A percentile compares a stretch with the other conserved stretches of the same genome.
Conservation (phyloP, 2,113 vertebrate genomes). For the Microtus oregoni region DNA sequence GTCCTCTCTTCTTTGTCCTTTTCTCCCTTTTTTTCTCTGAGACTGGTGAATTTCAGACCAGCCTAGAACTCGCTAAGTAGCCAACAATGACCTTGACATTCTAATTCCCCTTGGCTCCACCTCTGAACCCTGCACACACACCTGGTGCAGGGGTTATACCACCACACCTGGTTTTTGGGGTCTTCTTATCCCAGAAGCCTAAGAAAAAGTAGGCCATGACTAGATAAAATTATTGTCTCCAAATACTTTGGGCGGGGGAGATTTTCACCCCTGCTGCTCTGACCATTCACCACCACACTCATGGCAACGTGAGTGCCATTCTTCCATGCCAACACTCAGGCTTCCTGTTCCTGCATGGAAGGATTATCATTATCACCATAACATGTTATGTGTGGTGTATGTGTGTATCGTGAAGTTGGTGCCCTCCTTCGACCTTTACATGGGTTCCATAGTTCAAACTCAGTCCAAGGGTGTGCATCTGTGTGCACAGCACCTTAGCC, state of each 20-base stretch:
- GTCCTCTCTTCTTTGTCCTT: neutral
- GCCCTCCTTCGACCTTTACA: neutral
- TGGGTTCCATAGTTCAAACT: neutral
- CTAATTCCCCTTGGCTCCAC: neutral
- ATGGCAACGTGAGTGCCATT: accelerated
- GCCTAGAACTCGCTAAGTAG: neutral
- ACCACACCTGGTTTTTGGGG: neutral
- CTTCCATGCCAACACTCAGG: neutral
- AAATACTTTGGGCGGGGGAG: neutral
- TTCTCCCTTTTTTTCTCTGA: neutral
- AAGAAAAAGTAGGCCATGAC: neutral
- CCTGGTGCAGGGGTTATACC: no score
- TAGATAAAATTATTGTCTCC: neutral
- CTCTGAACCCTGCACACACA: neutral
- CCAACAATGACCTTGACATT: neutral
- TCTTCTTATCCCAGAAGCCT: neutral
- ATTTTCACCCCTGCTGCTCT: neutral
- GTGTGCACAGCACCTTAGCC: neutral
- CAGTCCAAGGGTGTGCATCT: neutral
- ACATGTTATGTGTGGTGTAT: neutral
- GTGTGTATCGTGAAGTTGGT: neutral
- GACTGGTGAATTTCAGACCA: neutral
- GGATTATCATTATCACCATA: neutral
- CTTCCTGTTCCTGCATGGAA: neutral
- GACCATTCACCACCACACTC: neutral